These are phyloP conservation scores for Rhinella marina DNA, from an alignment of 2,797 vertebrate species.

Conservation along the genomic window DNA sequence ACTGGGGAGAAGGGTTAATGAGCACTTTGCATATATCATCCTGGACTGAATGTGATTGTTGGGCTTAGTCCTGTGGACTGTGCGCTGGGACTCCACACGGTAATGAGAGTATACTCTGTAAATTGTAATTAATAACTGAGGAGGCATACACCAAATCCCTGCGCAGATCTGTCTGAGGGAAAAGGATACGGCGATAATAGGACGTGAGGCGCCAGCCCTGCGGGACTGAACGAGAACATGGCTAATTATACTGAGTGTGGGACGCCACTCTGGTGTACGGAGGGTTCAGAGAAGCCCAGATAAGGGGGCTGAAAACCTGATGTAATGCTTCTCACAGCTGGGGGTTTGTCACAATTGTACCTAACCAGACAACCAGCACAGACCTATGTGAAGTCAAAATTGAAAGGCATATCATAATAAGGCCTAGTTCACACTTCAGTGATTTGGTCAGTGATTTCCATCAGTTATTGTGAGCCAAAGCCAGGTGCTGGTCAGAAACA, in stretches of 20 bases:
- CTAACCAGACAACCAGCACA: too few species aligned
- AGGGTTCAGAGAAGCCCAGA: not conserved
- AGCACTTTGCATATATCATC: not conserved
- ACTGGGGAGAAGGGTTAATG: not conserved
- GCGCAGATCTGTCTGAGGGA: not conserved
- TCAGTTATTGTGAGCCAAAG: too few species aligned
- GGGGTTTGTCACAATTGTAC: too few species aligned
- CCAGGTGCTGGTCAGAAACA: too few species aligned
- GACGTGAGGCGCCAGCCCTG: not conserved
- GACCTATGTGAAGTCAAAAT: too few species aligned
- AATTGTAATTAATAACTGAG: slow-evolving; percentile 22
- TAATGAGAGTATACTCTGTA: slow-evolving; percentile 13
- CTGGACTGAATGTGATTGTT: not conserved
- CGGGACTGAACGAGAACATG: not conserved
- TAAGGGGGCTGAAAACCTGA: not conserved
- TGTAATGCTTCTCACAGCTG: not conserved
- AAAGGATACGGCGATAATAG: not conserved
- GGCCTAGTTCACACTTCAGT: too few species aligned
- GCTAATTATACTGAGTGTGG: not conserved
- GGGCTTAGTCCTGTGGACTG: not conserved
- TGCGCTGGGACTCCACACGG: not conserved
- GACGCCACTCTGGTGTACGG: not conserved
- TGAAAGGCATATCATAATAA: too few species aligned
- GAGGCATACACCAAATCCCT: not conserved
- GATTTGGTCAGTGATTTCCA: too few species aligned